phyloP scores from a whole-genome alignment of 1,140 invertebrate species.

The Lucilia sericata region DNA sequence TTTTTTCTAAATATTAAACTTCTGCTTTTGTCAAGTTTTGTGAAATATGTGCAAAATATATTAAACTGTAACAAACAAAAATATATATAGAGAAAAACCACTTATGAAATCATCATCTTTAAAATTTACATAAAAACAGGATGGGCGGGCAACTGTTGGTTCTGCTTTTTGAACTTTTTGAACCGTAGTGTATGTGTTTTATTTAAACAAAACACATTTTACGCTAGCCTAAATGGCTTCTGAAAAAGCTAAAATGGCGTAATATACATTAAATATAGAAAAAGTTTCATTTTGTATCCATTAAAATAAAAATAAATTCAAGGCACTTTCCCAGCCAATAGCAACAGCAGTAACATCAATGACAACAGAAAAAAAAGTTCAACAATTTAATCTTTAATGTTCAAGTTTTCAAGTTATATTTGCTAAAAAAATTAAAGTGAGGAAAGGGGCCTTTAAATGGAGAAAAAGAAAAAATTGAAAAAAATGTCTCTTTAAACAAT shows the following conservation, averaged over 20 bases:
- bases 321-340: background rate
- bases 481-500: background rate
- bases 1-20: too few species aligned
- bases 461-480: background rate
- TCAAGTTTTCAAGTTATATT: background rate
- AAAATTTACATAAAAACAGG: background rate
- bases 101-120: too few species aligned
- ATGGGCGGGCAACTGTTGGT: slow-evolving; percentile 3
- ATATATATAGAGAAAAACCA: too few species aligned
- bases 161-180: background rate
- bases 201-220: too few species aligned
- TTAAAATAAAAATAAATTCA: slow-evolving; percentile 10
- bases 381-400: slow-evolving; percentile 12
- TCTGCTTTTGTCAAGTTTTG: too few species aligned
- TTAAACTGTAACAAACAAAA: too few species aligned
- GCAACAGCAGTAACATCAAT: background rate
- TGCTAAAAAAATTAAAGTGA: background rate
- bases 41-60: too few species aligned
- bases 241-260: background rate
- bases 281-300: background rate
- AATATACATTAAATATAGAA: background rate
- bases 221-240: too few species aligned
- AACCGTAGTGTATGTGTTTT: too few species aligned
- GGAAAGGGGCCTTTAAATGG: too few species aligned
- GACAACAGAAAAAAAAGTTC: background rate